Evolutionary conservation across 2,113 vertebrate species (phyloP), one percentile per base, ranked within the genome.

Genomic region (Tragelaphus scriptus): DNA sequence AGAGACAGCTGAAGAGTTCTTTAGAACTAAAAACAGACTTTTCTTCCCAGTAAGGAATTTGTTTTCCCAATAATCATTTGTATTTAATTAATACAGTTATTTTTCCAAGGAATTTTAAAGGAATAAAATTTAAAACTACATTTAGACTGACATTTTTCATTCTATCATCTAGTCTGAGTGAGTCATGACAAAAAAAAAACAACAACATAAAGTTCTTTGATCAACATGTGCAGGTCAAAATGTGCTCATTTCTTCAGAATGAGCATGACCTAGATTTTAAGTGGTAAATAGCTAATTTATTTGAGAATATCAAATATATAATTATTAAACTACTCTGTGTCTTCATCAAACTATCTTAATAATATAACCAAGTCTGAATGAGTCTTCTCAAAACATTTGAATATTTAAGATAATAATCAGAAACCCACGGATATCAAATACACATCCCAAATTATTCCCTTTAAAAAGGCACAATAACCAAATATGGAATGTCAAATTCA

Each of bases 81-180:
- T 85, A 53, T 53, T 93, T 92, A 92, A 95, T 85, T 17, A 96
- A n/a, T 26, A 91, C 14, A 93, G 19, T 21, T 44, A 63, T 96
- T 97, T 96, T 97, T 93, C 97, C 81, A 95, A 88, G 28, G 59
- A 97, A 95, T 51, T 97, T 88, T 85, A 61, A 96, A 89, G 88
- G 44, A 93, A 13, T 49, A 90, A 94, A 61, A 86, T 80, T 94
- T 82, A 85, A 97, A 96, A 88, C 47, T 47, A 87, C 28, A 86
- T 82, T 95, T 94, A 88, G 93, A 91, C 68, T 95, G 68, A 98
- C 94, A 61, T 88, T 92, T 94, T 23, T 92, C 55, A 90, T 56
- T 30, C 61, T 84, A 7, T 89, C 77, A 89, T 95, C 51, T 36
- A 90, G 63, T 86, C 75, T 82, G 51, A 19, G 13, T 96, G 90